Conservation (phyloP, 2,113 vertebrate genomes). For the Morone chrysops region DNA sequence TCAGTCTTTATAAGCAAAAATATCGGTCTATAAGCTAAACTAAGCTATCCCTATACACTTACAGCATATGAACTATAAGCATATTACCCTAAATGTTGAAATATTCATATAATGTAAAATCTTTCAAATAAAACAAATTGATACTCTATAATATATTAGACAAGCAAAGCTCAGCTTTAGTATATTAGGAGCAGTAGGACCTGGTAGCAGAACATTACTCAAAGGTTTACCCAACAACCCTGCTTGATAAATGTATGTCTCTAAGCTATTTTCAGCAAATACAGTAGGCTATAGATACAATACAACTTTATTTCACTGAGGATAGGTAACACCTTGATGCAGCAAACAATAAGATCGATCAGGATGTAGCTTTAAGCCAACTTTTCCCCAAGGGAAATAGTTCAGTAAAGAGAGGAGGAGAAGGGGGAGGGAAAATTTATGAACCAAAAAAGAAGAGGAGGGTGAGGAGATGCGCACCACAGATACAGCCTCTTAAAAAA, state of each 20-base stretch:
- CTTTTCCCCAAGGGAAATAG: constrained; percentile 33
- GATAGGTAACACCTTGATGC: constrained; percentile 14
- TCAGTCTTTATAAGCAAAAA: too few species aligned
- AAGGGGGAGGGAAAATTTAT: constrained; percentile 11
- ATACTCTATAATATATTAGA: neutral
- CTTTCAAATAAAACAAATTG: neutral
- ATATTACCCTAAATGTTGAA: neutral
- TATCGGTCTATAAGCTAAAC: too few species aligned
- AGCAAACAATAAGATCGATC: constrained; percentile 57
- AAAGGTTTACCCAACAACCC: constrained; percentile 15
- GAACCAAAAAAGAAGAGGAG: constrained; percentile 20
- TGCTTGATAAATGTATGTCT: constrained; percentile 35
- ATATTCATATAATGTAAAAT: neutral
- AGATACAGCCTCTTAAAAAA: neutral
- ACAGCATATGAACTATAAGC: neutral
- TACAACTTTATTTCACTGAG: constrained; percentile 9
- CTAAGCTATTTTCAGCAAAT: constrained; percentile 31
- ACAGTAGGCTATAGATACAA: neutral
- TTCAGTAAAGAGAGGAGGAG: constrained; percentile 11
- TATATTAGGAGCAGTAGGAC: neutral
- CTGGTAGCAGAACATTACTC: neutral
- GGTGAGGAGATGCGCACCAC: constrained; percentile 7
- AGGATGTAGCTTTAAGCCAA: constrained; percentile 45
- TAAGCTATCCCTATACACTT: too few species aligned
- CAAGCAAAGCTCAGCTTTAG: neutral